Evolutionary conservation across 2,797 vertebrate genomes (phyloP).

Genomic region (Adelosebastes latens): DNA sequence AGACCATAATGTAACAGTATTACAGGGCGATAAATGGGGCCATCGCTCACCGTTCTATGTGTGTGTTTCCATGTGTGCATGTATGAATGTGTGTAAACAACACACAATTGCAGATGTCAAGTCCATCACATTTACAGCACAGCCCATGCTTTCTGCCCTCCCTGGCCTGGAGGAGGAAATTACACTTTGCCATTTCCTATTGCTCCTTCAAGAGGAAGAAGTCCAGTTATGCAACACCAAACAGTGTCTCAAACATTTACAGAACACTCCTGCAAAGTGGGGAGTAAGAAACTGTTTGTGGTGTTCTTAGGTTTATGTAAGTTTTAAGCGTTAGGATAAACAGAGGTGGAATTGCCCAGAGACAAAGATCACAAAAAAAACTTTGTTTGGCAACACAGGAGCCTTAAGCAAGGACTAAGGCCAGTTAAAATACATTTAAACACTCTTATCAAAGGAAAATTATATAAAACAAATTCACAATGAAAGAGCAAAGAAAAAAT

Average conservation of each 20-base stretch:
- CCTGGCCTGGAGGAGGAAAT: conserved; percentile 38
- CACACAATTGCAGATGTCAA: conserved; percentile 16
- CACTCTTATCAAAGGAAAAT: neutral
- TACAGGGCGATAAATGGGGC: conserved; percentile 57
- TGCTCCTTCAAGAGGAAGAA: conserved; percentile 49
- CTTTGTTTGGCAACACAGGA: neutral
- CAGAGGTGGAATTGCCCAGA: neutral
- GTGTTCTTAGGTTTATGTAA: neutral
- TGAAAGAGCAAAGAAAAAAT: neutral
- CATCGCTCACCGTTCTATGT: conserved; percentile 19
- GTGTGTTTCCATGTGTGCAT: neutral
- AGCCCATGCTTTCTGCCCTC: neutral
- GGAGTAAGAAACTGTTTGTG: neutral
- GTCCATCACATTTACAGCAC: neutral
- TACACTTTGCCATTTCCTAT: conserved; percentile 58
- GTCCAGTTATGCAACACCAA: conserved; percentile 43
- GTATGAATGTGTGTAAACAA: neutral
- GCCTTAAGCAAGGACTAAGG: neutral
- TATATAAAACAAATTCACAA: neutral
- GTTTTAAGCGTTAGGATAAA: neutral
- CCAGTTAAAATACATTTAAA: neutral
- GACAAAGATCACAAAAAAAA: neutral
- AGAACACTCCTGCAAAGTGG: neutral
- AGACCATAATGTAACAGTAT: conserved; percentile 50
- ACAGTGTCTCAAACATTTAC: conserved; percentile 10